A percentile compares a stretch with the other conserved stretches of the same genome.
phyloP scores from a whole-genome alignment of 2,888 invertebrate species.

The Tachina grossa region DNA sequence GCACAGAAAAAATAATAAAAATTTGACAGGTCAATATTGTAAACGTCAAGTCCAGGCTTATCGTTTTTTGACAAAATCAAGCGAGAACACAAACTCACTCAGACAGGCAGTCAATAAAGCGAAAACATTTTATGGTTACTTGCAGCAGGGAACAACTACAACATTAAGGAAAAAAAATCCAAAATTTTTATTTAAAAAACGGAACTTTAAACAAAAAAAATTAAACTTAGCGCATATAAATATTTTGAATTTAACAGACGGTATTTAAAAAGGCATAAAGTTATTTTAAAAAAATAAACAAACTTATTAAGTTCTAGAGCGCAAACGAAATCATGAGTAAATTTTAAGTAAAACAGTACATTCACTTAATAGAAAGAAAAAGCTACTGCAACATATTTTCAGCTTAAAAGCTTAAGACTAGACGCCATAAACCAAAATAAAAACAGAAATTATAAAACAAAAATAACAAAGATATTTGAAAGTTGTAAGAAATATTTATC shows the following conservation, averaged over 20 bases:
- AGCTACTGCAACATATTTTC: constrained; percentile 42
- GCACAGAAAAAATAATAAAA: background rate
- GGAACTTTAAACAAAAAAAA: constrained; percentile 41
- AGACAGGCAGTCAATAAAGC: background rate
- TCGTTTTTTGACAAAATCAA: constrained; percentile 37
- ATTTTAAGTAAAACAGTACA: constrained; percentile 22
- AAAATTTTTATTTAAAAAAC: background rate
- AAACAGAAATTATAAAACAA: background rate
- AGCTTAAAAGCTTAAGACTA: constrained; percentile 67
- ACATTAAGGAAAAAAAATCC: background rate
- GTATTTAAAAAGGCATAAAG: background rate
- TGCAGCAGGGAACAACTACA: constrained; percentile 5
- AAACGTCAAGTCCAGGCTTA: constrained; percentile 51
- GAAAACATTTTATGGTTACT: background rate
- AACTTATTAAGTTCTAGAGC: constrained; percentile 19
- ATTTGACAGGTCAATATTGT: constrained; percentile 59
- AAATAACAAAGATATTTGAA: constrained; percentile 36
- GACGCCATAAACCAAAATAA: constrained; percentile 53
- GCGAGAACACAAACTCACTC: background rate
- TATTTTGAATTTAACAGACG: constrained; percentile 27
- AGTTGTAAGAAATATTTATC: constrained; percentile 44
- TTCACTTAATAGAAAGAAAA: background rate
- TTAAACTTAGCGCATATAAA: too few species aligned
- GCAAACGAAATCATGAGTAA: background rate
- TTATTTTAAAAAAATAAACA: constrained; percentile 1